Percentiles rank a stretch among this genome's conserved stretches.
Evolutionary conservation across 2,797 vertebrate species (phyloP).

Genomic region (Pyrocephalus nanus): DNA sequence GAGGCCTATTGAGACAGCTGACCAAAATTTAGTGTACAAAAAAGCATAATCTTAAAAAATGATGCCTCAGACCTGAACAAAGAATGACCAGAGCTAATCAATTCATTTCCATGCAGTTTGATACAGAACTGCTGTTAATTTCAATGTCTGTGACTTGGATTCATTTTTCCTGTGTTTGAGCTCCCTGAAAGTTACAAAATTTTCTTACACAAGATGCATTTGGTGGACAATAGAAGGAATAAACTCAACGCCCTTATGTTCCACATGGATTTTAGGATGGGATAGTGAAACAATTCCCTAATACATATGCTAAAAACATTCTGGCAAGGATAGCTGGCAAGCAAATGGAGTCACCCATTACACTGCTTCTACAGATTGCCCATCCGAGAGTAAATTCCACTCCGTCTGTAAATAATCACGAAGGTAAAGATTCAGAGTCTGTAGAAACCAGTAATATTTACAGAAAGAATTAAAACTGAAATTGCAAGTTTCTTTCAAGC

Average conservation of each 20-base stretch:
- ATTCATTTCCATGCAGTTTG: neutral
- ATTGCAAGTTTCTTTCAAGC: conserved; percentile 10
- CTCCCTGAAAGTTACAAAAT: neutral
- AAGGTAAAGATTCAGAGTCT: neutral
- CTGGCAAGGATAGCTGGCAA: neutral
- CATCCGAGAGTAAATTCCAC: neutral
- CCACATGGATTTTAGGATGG: neutral
- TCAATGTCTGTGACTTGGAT: neutral
- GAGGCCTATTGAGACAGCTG: neutral
- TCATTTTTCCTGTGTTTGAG: neutral
- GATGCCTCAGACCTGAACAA: neutral
- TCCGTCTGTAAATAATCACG: neutral
- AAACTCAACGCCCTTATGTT: neutral
- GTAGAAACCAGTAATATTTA: neutral
- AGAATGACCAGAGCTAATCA: neutral
- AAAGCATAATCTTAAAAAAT: neutral
- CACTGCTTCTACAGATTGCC: neutral
- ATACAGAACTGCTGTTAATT: neutral
- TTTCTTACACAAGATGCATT: neutral
- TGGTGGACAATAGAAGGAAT: neutral
- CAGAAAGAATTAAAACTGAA: conserved; percentile 1
- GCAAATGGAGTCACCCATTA: neutral
- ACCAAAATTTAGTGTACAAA: neutral
- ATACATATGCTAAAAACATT: neutral
- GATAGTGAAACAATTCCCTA: neutral